Base-by-base conservation (phyloP, 2,888 invertebrate species). In the Euzophera pinguis region DNA sequence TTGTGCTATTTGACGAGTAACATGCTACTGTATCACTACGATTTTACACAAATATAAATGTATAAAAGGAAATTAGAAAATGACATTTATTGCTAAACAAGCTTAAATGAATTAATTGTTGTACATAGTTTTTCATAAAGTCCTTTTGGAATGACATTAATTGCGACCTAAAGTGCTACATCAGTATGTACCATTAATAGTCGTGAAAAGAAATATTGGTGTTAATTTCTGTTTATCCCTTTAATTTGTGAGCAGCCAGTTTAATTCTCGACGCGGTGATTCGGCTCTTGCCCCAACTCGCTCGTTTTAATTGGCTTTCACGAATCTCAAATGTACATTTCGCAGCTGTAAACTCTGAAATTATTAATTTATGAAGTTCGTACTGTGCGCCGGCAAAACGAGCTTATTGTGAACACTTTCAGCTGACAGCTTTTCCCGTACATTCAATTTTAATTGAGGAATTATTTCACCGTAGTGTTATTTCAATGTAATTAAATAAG, bases 221-320 rank as follows among this genome's bases (percentile, higher is more conserved):
- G 22, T 3, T 3, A 22, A 22, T 2, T 22, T 32, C 32, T 32
- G 27, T 38, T n/a, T 13, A 38, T 5, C 13, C 4, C 39, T 16
- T 35, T 47, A 35, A 47, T 47, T 47, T 47, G 47, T 34, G 10
- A 13, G 6, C 10, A 16, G 39, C 16, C 14, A 39, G 64, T 63
- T 61, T 68, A 68, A 68, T 66, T 67, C 61, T 59, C 61, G 55
- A 62, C 54, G 66, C 65, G 69, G 69, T 43, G 16, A 41, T 12
- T 43, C 42, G 13, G 22, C 22, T 22, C 22, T 5, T 68, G 60
- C 56, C 52, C 61, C 57, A 58, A 58, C 57, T 57, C 59, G 60
- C 61, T 59, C 58, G 60, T 57, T 67, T 67, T 71, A 72, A 76
- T 77, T 74, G 66, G 62, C 63, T 62, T 65, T 60, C 56, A 56